Percentiles rank a stretch among this genome's conserved stretches.
These are phyloP conservation scores for Leistus spinibarbis DNA, from an alignment of 2,888 invertebrate genomes.

Conservation along the genomic window DNA sequence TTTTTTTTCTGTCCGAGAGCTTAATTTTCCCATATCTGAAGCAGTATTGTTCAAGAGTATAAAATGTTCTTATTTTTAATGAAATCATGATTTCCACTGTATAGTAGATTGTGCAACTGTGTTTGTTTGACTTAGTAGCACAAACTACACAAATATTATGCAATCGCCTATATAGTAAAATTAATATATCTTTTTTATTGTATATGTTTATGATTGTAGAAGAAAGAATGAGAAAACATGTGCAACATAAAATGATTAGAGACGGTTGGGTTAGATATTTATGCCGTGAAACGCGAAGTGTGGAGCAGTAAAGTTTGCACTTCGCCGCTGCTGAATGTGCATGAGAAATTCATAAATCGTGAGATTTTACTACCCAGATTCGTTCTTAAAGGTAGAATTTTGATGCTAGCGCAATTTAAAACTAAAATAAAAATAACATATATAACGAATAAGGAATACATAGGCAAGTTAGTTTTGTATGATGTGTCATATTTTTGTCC, in stretches of 20 bases:
- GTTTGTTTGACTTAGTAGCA: neutral
- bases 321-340: neutral
- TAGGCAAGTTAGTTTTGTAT: constrained; percentile 9
- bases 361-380: constrained; percentile 18
- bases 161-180: neutral
- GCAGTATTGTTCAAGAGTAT: too few species aligned
- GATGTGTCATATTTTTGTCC: constrained; percentile 6
- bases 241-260: neutral
- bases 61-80: neutral
- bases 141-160: neutral
- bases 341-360: constrained; percentile 22
- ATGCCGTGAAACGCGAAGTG: neutral
- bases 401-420: constrained; percentile 24
- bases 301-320: neutral
- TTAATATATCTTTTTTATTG: neutral
- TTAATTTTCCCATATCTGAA: too few species aligned
- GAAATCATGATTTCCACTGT: too few species aligned
- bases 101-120: neutral
- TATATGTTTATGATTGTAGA: neutral
- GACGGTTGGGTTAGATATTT: neutral
- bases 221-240: neutral
- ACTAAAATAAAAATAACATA: constrained; percentile 36
- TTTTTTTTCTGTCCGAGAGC: too few species aligned
- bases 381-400: constrained; percentile 15
- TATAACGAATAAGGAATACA: neutral